A percentile compares a stretch with the other conserved stretches of the same genome.
phyloP scores from a whole-genome alignment of 64 coral and sea anemone genomes.

The Montipora capricornis region DNA sequence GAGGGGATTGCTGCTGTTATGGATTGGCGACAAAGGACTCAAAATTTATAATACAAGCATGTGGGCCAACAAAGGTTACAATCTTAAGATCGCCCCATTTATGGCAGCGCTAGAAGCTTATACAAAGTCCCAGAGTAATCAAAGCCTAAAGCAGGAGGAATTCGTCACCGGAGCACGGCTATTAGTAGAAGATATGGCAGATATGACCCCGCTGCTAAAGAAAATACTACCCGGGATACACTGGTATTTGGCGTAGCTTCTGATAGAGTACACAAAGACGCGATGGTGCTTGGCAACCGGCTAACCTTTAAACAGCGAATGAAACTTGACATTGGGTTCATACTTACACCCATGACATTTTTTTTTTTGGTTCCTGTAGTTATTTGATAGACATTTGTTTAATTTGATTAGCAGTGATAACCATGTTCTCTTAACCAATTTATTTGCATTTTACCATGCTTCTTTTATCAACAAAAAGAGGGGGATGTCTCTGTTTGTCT shows the following conservation, averaged over 20 bases:
- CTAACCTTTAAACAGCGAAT: constrained; percentile 51
- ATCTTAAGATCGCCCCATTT: constrained; percentile 38
- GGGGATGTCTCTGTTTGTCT: background rate
- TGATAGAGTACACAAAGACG: constrained; percentile 58
- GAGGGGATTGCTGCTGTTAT: constrained; percentile 55
- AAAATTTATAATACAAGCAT: constrained; percentile 68
- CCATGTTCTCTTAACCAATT: background rate
- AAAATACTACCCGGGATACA: constrained; percentile 39
- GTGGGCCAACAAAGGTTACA: constrained; percentile 20
- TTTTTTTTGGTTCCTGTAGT: background rate
- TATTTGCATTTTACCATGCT: background rate
- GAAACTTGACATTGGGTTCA: constrained; percentile 15
- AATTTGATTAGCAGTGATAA: background rate
- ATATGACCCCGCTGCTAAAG: constrained; percentile 28
- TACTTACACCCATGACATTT: constrained; percentile 2
- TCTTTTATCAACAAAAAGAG: background rate
- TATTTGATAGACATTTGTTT: background rate
- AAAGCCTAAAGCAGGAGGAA: constrained; percentile 5
- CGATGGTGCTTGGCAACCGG: constrained; percentile 26
- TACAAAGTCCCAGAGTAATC: no score
- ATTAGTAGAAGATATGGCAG: constrained; percentile 20
- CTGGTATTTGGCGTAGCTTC: constrained; percentile 57
- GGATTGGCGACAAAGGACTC: constrained; percentile 66
- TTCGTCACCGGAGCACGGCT: constrained; percentile 31
- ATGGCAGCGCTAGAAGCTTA: background rate